Evolutionary conservation across 2,113 vertebrate species (phyloP), one percentile per base, ranked within the genome.

Genomic region (Silurus glanis): DNA sequence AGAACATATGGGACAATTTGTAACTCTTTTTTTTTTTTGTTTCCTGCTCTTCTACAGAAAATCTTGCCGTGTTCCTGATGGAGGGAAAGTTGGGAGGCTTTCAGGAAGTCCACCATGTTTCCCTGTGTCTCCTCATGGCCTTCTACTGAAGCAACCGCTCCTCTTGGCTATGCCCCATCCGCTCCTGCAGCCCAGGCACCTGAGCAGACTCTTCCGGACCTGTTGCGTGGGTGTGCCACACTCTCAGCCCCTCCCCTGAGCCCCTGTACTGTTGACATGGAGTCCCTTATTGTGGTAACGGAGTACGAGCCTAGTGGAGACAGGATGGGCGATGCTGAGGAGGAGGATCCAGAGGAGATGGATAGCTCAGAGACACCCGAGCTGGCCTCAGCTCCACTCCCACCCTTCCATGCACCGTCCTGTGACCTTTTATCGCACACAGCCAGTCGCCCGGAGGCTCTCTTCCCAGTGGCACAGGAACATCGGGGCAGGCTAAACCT

Each of bases 221-320:
- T 89, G 91, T 91, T 92, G 92, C 93, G 92, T 92, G 93, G 92
- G 93, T 95, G 92, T 87, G 93, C 74, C 76, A 93, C 3, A 90
- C 90, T 83, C 86, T 87, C 89, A 83, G 90, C 92, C 82, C 72
- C 90, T 87, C 86, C 90, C 91, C 84, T 94, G 80, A 96, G 91
- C 90, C 80, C 93, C 75, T 87, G 74, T 83, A 75, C 86, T 1
- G 14, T 86, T 88, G 85, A 94, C 92, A 99, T 99, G 97, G 97
- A 98, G 92, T 98, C 98, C 9, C 94, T 98, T 88, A 97, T 97
- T 0, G 97, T 98, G 92, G 96, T 98, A 84, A 97, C 97, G 0
- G 97, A 99, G 91, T 96, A 96, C 14, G 96, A 97, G 76, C 89
- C 96, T 0, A 94, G 93, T 0, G 90, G 83, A 0, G 94, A 92